Base-by-base conservation (phyloP, 2,113 vertebrate species). In the Eptesicus fuscus region DNA sequence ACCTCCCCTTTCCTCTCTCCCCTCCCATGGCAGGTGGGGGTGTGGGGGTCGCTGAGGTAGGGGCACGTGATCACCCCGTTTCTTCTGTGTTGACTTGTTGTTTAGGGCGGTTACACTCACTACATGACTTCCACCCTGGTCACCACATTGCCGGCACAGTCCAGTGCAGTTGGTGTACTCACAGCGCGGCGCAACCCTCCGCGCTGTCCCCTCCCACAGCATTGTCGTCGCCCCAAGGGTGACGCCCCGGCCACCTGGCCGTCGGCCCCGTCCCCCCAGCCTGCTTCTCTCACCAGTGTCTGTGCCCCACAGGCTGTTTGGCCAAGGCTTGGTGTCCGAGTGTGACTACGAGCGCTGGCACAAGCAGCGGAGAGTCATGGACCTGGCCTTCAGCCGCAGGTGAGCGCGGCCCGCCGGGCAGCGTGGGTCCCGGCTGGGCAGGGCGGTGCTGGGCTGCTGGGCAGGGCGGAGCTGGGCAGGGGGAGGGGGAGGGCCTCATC, bases 291-390 rank as follows among this genome's bases (percentile, higher is more conserved):
- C 6, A 0, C 28, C 63, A 18, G n/a, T 2, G 0, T 53, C 0
- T 95, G 74, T 95, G 65, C 74, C 94, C 96, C 14, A 14, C 84
- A 99, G 99, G 96, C 99, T 99, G 91, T 82, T 99, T 1, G 99
- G 99, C 78, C 99, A 98, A 49, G 99, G 99, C 42, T 96, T 99
- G 96, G 49, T 99, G 70, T 99, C 99, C 0, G 98, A 98, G 35
- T 91, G 11, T 2, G 92, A 99, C 96, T 98, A 99, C 3, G 98
- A 99, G 7, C 95, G 96, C 5, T 99, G 99, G 99, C 98, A 98
- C 95, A 99, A 99, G 86, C 99, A 99, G 94, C 98, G 99, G 6
- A 98, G 98, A 17, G 98, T 99, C 91, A 99, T 99, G 98, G 99
- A 99, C 94, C 98, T 99, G 8, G 99, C 99, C 2, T 99, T 99